Conservation (phyloP, 2,797 vertebrate species). For the Chrysolophus pictus region DNA sequence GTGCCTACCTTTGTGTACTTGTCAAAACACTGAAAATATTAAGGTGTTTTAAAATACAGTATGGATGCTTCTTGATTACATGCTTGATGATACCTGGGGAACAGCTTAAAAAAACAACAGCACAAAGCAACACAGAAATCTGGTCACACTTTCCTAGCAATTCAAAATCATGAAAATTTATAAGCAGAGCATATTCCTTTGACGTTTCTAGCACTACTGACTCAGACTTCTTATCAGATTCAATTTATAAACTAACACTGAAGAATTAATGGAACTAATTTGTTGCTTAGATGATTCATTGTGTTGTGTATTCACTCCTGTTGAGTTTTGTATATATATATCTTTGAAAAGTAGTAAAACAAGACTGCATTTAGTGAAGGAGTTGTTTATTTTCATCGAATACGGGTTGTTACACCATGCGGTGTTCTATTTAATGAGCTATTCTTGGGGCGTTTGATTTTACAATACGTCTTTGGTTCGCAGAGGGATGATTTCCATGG, state of each 20-base stretch:
- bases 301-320: neutral
- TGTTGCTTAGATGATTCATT: conserved; percentile 17
- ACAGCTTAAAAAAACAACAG: neutral
- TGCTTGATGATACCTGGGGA: neutral
- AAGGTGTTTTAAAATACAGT: neutral
- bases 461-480: neutral
- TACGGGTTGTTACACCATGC: neutral
- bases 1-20: neutral
- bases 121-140: neutral
- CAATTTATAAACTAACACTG: conserved; percentile 17
- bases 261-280: conserved; percentile 44
- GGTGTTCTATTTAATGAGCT: neutral
- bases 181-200: neutral
- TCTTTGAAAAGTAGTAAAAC: conserved; percentile 11
- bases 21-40: neutral
- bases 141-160: neutral
- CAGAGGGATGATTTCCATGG: neutral
- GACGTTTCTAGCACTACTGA: neutral
- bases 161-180: neutral
- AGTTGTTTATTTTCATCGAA: conserved; percentile 1
- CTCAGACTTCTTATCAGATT: neutral
- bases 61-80: neutral
- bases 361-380: neutral
- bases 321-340: neutral
- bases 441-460: neutral